Evolutionary conservation across 2,113 vertebrate genomes (phyloP).

Genomic region (Antechinus flavipes): DNA sequence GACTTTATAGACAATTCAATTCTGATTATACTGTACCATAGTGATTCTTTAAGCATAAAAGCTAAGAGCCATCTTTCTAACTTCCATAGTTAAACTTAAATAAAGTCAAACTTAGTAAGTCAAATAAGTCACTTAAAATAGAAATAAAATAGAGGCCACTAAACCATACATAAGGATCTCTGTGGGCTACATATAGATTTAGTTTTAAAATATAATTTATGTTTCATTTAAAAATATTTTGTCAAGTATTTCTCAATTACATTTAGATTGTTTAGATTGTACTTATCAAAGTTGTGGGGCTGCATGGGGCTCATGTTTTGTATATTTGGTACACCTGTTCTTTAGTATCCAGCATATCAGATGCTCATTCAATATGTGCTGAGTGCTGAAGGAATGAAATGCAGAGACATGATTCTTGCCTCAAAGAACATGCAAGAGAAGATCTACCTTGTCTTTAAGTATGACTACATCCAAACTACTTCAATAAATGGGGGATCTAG

Average conservation of each 20-base stretch:
- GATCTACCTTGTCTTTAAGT: neutral
- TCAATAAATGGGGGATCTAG: neutral
- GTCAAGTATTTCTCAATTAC: neutral
- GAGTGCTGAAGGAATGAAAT: neutral
- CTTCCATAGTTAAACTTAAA: neutral
- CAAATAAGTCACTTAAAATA: too few relatives aligned
- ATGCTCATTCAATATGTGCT: neutral
- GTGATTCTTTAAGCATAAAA: neutral
- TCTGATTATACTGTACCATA: neutral
- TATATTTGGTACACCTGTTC: neutral
- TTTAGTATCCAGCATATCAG: neutral
- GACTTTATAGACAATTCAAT: neutral
- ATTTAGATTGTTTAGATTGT: neutral
- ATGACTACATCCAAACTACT: neutral
- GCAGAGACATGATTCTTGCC: neutral
- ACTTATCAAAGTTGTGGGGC: neutral
- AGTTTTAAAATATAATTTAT: neutral
- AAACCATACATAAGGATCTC: neutral
- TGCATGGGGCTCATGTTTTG: neutral
- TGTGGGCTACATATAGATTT: neutral
- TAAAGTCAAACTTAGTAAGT: neutral
- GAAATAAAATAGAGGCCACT: neutral
- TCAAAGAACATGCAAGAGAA: neutral
- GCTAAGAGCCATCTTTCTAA: neutral
- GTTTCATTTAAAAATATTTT: neutral